phyloP scores from a whole-genome alignment of 2,113 vertebrate genomes.

The Centrocercus urophasianus region DNA sequence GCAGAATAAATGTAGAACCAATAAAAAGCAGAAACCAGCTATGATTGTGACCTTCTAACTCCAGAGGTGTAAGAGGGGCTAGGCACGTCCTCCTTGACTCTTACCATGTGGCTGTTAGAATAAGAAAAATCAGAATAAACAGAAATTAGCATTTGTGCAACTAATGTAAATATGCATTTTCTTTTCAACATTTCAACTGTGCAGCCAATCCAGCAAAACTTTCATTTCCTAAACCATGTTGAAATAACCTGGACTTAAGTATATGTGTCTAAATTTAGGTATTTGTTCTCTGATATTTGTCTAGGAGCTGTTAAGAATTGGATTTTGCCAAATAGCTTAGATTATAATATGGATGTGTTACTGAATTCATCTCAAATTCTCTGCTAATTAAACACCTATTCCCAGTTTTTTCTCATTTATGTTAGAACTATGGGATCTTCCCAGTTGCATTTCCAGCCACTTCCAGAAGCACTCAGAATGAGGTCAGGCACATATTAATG shows the following conservation, averaged over 20 bases:
- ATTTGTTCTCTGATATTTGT: slow-evolving; percentile 8
- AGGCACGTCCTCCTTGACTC: accelerated
- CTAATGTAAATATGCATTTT: slow-evolving; percentile 1
- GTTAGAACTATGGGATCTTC: background rate
- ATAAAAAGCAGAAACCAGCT: background rate
- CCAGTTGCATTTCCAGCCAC: background rate
- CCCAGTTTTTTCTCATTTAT: background rate
- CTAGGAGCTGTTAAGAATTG: background rate
- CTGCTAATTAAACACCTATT: background rate
- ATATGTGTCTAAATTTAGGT: background rate
- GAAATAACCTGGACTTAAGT: background rate
- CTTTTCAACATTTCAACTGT: background rate
- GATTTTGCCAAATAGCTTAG: background rate
- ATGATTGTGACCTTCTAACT: background rate
- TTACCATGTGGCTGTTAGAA: background rate
- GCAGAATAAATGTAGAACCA: background rate
- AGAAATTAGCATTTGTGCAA: slow-evolving; percentile 39
- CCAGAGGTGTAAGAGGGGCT: background rate
- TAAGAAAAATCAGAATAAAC: slow-evolving; percentile 15
- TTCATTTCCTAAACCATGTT: background rate
- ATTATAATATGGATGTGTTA: background rate
- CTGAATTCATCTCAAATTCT: background rate
- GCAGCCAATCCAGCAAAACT: background rate
- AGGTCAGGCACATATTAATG: background rate
- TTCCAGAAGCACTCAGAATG: background rate